phyloP scores from a whole-genome alignment of 2,113 vertebrate species.

The Crypturellus undulatus region DNA sequence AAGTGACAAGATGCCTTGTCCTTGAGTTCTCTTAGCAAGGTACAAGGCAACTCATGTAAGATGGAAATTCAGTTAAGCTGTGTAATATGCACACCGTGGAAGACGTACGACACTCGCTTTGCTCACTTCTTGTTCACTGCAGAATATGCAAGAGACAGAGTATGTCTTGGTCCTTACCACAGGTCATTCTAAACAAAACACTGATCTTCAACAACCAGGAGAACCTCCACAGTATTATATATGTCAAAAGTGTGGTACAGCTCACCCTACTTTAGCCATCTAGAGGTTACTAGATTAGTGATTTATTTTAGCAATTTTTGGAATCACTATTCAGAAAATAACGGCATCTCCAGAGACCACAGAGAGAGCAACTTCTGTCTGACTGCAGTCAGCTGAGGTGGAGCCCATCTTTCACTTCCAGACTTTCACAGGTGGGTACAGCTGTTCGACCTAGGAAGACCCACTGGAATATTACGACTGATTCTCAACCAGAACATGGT shows the following conservation, averaged over 20 bases:
- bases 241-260: background rate
- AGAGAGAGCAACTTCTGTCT: background rate
- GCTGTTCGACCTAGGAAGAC: background rate
- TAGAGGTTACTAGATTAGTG: background rate
- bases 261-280: background rate
- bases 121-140: too few relatives aligned
- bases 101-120: background rate
- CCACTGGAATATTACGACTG: background rate
- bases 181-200: background rate
- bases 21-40: background rate
- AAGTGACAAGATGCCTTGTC: background rate
- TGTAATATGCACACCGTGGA: background rate
- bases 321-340: slow-evolving; percentile 3
- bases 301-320: background rate
- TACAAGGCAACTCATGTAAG: background rate
- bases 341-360: background rate
- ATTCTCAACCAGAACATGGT: background rate
- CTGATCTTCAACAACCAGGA: background rate
- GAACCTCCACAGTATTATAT: background rate
- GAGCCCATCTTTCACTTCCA: background rate
- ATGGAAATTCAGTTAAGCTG: background rate
- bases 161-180: fast-evolving
- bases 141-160: background rate
- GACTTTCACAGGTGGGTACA: background rate
- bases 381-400: background rate